Evolutionary conservation across 2,888 invertebrate species (phyloP).

Genomic region (Epinotia demarniana): DNA sequence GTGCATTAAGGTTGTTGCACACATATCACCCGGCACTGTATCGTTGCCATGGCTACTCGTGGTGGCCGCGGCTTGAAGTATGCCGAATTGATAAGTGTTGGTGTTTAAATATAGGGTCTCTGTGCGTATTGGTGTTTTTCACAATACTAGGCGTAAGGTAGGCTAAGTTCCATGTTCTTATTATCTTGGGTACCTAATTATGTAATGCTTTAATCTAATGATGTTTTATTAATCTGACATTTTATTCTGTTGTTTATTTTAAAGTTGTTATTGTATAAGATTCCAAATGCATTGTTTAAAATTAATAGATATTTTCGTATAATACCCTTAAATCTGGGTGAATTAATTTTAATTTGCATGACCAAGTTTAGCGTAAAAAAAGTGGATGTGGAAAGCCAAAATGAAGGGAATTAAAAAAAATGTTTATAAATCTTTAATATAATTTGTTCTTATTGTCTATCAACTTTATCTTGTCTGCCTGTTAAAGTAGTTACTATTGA

Average conservation of each 20-base stretch:
- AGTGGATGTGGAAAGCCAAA: slow-evolving; percentile 1
- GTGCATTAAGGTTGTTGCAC: background rate
- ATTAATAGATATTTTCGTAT: background rate
- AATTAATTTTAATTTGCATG: slow-evolving; percentile 1
- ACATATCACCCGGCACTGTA: background rate
- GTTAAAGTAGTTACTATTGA: too few relatives aligned
- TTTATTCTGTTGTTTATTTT: background rate
- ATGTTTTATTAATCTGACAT: slow-evolving; percentile 6
- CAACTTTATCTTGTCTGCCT: too few relatives aligned
- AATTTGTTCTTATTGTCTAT: too few relatives aligned
- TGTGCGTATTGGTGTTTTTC: slow-evolving; percentile 13
- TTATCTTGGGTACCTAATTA: background rate
- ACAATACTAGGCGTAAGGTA: slow-evolving; percentile 14
- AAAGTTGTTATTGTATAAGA: background rate
- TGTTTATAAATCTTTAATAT: background rate
- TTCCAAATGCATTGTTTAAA: slow-evolving; percentile 14
- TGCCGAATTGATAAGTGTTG: background rate
- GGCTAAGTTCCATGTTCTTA: background rate
- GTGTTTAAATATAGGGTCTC: background rate
- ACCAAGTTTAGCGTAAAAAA: background rate
- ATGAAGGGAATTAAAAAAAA: background rate
- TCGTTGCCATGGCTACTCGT: too few relatives aligned
- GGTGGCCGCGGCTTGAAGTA: background rate
- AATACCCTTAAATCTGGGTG: background rate
- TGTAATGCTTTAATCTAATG: background rate